These are phyloP conservation scores for Drosophila picticornis DNA, from an alignment of 2,888 invertebrate genomes.

Conservation along the genomic window DNA sequence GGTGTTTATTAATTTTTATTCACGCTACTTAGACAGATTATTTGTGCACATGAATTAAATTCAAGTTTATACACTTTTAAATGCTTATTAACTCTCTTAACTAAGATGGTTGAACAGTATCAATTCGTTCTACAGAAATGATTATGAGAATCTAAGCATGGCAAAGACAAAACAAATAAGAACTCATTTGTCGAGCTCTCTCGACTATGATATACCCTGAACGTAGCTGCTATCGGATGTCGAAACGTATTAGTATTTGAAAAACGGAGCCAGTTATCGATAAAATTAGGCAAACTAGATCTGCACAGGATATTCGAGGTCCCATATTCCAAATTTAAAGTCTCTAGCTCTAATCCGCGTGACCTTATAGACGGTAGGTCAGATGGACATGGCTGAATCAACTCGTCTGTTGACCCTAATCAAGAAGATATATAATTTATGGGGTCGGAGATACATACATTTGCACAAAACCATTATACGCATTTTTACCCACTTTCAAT, in stretches of 20 bases:
- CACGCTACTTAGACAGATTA: constrained; percentile 40
- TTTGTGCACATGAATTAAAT: constrained; percentile 15
- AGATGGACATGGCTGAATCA: neutral
- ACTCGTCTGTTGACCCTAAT: neutral
- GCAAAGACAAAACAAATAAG: neutral
- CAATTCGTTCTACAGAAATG: too few species aligned
- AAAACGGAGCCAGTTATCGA: neutral
- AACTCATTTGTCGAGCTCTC: neutral
- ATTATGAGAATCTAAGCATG: neutral
- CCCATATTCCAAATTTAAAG: neutral
- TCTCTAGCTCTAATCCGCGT: neutral
- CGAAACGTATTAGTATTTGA: neutral
- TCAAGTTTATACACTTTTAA: constrained; percentile 23
- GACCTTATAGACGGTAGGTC: neutral
- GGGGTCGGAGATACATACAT: neutral
- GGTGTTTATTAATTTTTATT: constrained; percentile 42
- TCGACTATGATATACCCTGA: neutral
- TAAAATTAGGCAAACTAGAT: neutral
- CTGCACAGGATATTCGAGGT: neutral
- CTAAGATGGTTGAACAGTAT: too few species aligned
- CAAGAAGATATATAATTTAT: neutral
- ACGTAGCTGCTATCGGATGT: neutral
- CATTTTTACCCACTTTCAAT: neutral
- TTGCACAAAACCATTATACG: neutral
- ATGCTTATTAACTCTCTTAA: neutral